These are phyloP conservation scores for Pyxicephalus adspersus DNA, from an alignment of 2,113 vertebrate species.

Conservation along the genomic window DNA sequence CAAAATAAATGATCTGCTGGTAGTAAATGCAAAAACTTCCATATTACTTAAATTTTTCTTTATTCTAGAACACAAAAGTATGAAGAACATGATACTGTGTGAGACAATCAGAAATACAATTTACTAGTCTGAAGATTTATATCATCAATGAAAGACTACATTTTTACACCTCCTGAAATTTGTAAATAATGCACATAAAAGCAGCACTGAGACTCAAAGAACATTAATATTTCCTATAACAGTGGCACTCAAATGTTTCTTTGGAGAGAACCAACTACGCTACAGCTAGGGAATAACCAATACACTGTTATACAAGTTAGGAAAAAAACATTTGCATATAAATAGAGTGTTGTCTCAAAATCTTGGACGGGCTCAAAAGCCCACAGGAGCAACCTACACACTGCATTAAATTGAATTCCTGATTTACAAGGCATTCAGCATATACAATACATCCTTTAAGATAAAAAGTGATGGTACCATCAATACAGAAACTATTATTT, in stretches of 20 bases:
- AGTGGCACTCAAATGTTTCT: slow-evolving; percentile 8
- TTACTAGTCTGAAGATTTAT: slow-evolving; percentile 18
- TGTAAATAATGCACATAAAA: slow-evolving; percentile 30
- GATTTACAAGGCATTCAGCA: slow-evolving; percentile 13
- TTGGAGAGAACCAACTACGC: slow-evolving; percentile 24
- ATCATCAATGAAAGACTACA: background rate
- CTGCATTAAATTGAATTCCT: slow-evolving; percentile 39
- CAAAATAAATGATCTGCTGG: too few species aligned
- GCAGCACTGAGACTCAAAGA: background rate
- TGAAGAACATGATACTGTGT: background rate
- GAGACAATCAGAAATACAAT: slow-evolving; percentile 4
- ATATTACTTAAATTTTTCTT: background rate
- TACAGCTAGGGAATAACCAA: slow-evolving; percentile 36
- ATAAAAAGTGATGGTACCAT: background rate
- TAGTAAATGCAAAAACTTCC: background rate
- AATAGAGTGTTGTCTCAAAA: slow-evolving; percentile 39
- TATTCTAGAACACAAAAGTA: background rate
- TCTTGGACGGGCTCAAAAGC: slow-evolving; percentile 19
- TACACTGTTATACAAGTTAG: slow-evolving; percentile 8
- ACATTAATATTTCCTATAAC: slow-evolving; percentile 36
- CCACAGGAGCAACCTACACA: slow-evolving; percentile 29
- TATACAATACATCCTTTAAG: slow-evolving; percentile 30
- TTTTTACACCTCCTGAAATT: slow-evolving; percentile 4
- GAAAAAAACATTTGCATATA: slow-evolving; percentile 43
- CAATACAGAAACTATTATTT: too few species aligned